Conservation (phyloP, 2,113 vertebrate genomes). For the Gavialis gangeticus region DNA sequence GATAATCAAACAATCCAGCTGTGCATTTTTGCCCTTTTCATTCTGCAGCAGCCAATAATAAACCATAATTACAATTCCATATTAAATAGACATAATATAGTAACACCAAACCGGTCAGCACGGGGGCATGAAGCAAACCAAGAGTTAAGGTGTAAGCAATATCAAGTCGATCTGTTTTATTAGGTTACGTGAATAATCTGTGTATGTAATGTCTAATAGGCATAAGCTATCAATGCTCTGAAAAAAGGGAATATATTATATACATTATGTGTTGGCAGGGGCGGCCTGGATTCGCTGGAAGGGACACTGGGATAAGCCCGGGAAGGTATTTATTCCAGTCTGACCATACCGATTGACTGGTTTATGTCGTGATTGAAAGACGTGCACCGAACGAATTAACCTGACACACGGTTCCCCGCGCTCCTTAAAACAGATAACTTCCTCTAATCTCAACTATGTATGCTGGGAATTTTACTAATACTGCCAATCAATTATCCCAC, state of each 20-base stretch:
- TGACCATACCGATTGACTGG: background rate
- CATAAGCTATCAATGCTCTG: background rate
- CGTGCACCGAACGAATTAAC: fast-evolving
- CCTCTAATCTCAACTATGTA: background rate
- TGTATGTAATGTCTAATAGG: background rate
- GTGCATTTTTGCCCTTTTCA: too few species aligned
- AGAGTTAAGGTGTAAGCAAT: fast-evolving
- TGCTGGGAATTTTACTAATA: background rate
- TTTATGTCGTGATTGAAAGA: background rate
- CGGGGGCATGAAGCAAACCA: background rate
- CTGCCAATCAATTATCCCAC: background rate
- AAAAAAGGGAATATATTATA: fast-evolving
- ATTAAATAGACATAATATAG: background rate
- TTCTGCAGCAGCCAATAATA: background rate
- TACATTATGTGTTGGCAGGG: background rate
- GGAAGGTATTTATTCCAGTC: fast-evolving
- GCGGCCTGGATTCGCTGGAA: background rate
- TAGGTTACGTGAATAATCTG: background rate
- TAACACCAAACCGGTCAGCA: background rate
- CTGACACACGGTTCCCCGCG: background rate
- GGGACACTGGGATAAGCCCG: background rate
- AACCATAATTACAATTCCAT: background rate
- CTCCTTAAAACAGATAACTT: fast-evolving
- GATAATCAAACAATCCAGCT: too few species aligned
- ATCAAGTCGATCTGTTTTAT: background rate